Evolutionary conservation across 1,140 invertebrate species (phyloP).

Genomic region (Saccostrea echinata): DNA sequence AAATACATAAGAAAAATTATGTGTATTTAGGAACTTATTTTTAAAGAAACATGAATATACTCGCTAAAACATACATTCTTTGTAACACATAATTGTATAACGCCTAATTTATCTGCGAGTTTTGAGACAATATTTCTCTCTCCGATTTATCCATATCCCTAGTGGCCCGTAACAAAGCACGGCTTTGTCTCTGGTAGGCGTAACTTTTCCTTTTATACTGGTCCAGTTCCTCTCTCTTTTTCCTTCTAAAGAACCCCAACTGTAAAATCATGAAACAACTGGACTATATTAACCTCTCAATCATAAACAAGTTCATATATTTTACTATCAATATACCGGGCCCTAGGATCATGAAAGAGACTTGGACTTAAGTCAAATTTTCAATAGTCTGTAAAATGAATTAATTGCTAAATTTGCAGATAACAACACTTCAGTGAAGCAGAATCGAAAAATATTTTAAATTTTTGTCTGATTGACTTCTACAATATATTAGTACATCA

Average conservation of each 20-base stretch:
- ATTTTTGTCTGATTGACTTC: too few relatives aligned
- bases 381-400: too few relatives aligned
- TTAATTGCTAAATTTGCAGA: too few relatives aligned
- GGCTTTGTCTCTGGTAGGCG: constrained; percentile 19
- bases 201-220: constrained; percentile 48
- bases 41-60: not conserved
- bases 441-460: too few relatives aligned
- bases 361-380: too few relatives aligned
- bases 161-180: not conserved
- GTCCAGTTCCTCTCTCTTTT: constrained; percentile 37
- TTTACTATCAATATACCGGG: too few relatives aligned
- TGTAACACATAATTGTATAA: not conserved
- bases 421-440: too few relatives aligned
- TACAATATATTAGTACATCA: too few relatives aligned
- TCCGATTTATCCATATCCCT: not conserved
- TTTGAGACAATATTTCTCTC: not conserved
- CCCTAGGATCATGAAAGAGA: too few relatives aligned
- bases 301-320: too few relatives aligned
- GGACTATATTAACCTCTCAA: too few relatives aligned
- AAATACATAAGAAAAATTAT: too few relatives aligned
- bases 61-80: not conserved
- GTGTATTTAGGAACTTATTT: not conserved
- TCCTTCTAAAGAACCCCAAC: constrained; percentile 47
- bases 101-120: not conserved
- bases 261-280: not conserved